Percentiles rank a stretch among this genome's conserved stretches.
phyloP scores from a whole-genome alignment of 2,113 vertebrate genomes.

The Spizaetus ornatus region DNA sequence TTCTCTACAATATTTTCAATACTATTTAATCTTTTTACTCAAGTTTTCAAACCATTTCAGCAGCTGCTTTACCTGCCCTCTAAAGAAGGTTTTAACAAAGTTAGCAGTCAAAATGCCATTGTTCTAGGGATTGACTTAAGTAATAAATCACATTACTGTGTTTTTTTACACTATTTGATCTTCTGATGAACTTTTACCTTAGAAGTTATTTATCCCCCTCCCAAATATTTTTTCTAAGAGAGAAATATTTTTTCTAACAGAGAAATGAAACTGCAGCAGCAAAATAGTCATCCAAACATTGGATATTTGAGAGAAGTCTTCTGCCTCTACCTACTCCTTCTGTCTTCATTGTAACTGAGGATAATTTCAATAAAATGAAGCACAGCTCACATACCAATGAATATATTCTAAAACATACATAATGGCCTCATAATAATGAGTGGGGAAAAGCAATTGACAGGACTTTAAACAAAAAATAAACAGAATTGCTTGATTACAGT shows the following conservation, averaged over 20 bases:
- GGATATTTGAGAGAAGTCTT: neutral
- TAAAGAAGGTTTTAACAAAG: neutral
- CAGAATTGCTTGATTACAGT: neutral
- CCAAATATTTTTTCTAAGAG: neutral
- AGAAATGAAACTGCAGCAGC: neutral
- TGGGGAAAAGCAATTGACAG: neutral
- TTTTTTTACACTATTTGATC: neutral
- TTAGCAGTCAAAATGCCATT: neutral
- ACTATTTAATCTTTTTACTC: neutral
- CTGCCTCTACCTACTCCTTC: neutral
- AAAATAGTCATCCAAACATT: neutral
- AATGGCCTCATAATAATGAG: neutral
- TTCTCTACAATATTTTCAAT: neutral
- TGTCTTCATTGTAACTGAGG: neutral
- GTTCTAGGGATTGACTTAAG: neutral
- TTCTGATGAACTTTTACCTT: neutral
- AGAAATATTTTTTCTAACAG: neutral
- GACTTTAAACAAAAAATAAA: neutral
- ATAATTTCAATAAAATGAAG: neutral
- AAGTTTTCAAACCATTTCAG: neutral
- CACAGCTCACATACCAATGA: neutral
- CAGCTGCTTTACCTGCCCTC: neutral
- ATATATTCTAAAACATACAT: neutral
- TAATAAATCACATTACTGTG: neutral
- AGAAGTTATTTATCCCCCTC: neutral